Conservation (phyloP, 2,888 invertebrate species). For the Cataglyphis livida region DNA sequence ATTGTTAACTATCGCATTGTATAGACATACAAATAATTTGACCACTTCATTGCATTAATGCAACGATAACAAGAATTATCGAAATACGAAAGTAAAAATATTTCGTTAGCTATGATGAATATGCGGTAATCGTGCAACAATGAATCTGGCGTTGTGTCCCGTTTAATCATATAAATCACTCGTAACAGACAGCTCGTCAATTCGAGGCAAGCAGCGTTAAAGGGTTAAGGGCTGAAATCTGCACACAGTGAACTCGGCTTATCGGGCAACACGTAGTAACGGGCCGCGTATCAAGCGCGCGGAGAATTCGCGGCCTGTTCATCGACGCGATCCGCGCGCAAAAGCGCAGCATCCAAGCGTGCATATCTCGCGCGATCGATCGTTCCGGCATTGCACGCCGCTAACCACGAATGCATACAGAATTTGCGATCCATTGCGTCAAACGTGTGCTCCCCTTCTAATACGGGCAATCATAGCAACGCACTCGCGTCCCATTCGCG, state of each 20-base stretch:
- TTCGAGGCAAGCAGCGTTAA: constrained; percentile 35
- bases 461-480: constrained; percentile 35
- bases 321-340: constrained; percentile 46
- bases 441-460: constrained; percentile 34
- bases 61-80: neutral
- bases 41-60: neutral
- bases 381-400: constrained; percentile 28
- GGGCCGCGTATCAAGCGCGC: constrained; percentile 15
- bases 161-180: constrained; percentile 45
- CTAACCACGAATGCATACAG: constrained; percentile 47
- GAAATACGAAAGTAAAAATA: constrained; percentile 17
- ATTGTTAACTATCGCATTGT: neutral
- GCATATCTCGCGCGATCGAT: constrained; percentile 44
- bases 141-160: constrained; percentile 5
- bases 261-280: constrained; percentile 30
- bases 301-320: constrained; percentile 31
- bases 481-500: constrained; percentile 51
- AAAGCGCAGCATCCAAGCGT: constrained; percentile 50
- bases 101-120: constrained; percentile 22
- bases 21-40: neutral
- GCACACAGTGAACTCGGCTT: constrained; percentile 35
- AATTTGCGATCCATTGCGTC: constrained; percentile 50
- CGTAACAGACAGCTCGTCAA: constrained; percentile 41
- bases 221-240: constrained; percentile 43
- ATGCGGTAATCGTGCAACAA: constrained; percentile 1